These are phyloP conservation scores for Seira sanloemensis DNA, from an alignment of 2,888 invertebrate species.

Conservation along the genomic window DNA sequence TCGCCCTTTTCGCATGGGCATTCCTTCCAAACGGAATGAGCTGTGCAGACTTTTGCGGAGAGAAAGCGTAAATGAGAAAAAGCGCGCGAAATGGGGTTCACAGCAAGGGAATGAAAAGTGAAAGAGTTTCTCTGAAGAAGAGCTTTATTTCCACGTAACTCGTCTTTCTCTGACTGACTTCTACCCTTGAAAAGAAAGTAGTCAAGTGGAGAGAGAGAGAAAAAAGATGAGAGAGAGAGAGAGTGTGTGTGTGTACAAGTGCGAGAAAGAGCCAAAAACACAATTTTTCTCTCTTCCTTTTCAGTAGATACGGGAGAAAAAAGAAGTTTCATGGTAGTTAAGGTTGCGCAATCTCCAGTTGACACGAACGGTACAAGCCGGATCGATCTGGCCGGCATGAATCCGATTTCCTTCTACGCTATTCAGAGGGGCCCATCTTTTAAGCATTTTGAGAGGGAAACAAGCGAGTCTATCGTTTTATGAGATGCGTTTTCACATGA, in stretches of 20 bases:
- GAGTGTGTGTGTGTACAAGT: not conserved
- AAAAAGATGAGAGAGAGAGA: not conserved
- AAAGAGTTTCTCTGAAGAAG: constrained; percentile 7
- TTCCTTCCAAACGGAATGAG: not conserved
- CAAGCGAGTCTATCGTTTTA: not conserved
- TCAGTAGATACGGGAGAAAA: no score
- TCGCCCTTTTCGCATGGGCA: not conserved
- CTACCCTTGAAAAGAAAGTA: constrained; percentile 18
- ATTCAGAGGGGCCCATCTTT: not conserved
- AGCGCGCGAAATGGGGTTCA: not conserved
- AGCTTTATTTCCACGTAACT: not conserved
- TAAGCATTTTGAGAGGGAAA: not conserved
- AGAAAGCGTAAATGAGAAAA: not conserved
- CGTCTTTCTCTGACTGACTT: constrained; percentile 7
- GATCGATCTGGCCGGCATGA: constrained; percentile 72
- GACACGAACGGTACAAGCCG: constrained; percentile 67
- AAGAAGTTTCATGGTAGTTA: constrained; percentile 58
- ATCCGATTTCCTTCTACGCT: constrained; percentile 62
- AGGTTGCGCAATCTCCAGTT: constrained; percentile 72
- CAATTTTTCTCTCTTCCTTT: constrained; percentile 19
- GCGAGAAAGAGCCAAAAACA: constrained; percentile 27
- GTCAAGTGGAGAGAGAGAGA: not conserved
- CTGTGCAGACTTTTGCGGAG: no score
- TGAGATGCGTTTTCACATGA: not conserved
- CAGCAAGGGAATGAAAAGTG: constrained; percentile 4